Base-by-base conservation (phyloP, 2,113 vertebrate genomes). In the Protobothrops flavoviridis region DNA sequence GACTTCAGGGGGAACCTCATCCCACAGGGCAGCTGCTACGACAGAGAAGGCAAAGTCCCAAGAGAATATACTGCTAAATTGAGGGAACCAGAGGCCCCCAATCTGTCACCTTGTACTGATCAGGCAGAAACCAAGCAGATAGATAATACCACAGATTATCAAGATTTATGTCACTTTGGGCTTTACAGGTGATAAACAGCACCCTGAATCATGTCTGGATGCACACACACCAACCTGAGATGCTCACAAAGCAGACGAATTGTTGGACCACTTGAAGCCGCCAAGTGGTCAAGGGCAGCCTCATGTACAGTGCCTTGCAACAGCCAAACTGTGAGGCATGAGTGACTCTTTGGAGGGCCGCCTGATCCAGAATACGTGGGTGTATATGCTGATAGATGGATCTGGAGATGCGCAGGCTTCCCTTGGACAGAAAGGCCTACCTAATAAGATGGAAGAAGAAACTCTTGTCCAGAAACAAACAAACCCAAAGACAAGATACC, bases 371-470 rank as follows among this genome's bases (percentile, higher is more conserved):
- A 81, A 81, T 81, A 39, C 33, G 21, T 21, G 74, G 33, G 2
- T 81, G 17, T 81, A 81, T 21, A 39, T 39, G 33, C 17, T 39
- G 74, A 81, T 81, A 39, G 74, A 33, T 81, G 74, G 33, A 39
- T 43, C 33, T 81, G 33, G 74, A 81, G 7, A 81, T 90, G 90
- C 24, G 13, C 94, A 95, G 3, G 2, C 11, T 3, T 39, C 57
- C 81, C 26, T 21, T 93, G 0, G 0, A 24, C 88, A 87, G 5
- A 1, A 64, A 5, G 1, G 90, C 69, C 55, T 93, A 52, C n/a
- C n/a, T 74, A 92, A 2, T 3, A 86, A 21, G 56, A 61, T 61
- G 4, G n/a, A 91, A 64, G 94, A 20, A 94, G 89, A 90, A 48
- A 21, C 0, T 3, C 61, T 55, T 0, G 0, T 53, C 87, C 94